Conservation (phyloP, 92 coral and sea anemone genomes). For the Porites evermanni region DNA sequence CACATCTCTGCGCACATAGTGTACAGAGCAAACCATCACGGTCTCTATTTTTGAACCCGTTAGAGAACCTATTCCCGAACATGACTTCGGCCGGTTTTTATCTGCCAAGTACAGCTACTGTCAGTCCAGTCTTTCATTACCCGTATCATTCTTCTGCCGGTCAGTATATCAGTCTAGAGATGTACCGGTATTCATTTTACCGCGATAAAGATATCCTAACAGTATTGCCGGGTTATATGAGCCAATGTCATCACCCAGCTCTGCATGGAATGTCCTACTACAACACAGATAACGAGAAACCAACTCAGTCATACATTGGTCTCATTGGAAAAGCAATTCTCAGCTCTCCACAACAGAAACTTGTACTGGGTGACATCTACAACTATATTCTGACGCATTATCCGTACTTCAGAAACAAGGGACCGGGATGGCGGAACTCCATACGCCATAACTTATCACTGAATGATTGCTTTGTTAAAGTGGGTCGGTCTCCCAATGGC, state of each 20-base stretch:
- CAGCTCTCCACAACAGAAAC: constrained; percentile 84
- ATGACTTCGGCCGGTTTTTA: constrained; percentile 2
- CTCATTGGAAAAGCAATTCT: constrained; percentile 84
- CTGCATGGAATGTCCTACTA: constrained; percentile 21
- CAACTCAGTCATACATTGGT: constrained; percentile 89
- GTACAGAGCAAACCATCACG: background rate
- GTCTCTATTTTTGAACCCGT: background rate
- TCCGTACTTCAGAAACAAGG: constrained; percentile 85
- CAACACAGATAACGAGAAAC: constrained; percentile 77
- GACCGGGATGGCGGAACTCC: constrained; percentile 92
- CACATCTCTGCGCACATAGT: background rate
- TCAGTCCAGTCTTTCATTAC: constrained; percentile 4
- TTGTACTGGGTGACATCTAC: constrained; percentile 79
- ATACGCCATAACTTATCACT: constrained; percentile 76
- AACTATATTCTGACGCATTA: constrained; percentile 73
- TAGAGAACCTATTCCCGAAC: background rate
- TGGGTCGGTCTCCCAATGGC: constrained; percentile 90
- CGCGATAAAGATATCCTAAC: background rate
- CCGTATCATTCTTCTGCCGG: background rate
- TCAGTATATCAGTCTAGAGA: background rate
- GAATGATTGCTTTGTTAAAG: constrained; percentile 85
- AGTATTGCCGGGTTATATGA: background rate
- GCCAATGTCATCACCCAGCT: constrained; percentile 8
- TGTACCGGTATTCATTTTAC: background rate
- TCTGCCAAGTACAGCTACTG: background rate